Percentiles rank a stretch among this genome's conserved stretches.
These are phyloP conservation scores for Andrena camellia DNA, from an alignment of 2,888 invertebrate species.

Conservation along the genomic window DNA sequence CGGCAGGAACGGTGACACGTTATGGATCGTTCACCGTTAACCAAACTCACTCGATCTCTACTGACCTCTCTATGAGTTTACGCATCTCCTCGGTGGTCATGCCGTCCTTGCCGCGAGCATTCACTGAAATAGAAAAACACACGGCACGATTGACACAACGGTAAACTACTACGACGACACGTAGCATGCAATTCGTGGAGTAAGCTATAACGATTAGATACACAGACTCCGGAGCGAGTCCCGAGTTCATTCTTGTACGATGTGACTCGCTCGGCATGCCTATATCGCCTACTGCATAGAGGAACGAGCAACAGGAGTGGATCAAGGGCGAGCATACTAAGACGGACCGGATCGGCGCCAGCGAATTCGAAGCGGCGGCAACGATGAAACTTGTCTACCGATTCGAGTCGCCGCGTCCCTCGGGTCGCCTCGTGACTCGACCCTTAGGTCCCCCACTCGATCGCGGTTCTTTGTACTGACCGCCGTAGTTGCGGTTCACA, in stretches of 20 bases:
- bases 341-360: neutral
- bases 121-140: slow-evolving; percentile 88
- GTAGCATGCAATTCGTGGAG: slow-evolving; percentile 77
- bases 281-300: slow-evolving; percentile 61
- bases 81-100: slow-evolving; percentile 98
- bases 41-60: slow-evolving; percentile 83
- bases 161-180: slow-evolving; percentile 85
- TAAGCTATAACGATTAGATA: slow-evolving; percentile 69
- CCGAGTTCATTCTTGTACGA: slow-evolving; percentile 61
- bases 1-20: slow-evolving; percentile 68
- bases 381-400: neutral
- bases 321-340: slow-evolving; percentile 18
- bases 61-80: slow-evolving; percentile 98
- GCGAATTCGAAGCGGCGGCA: neutral
- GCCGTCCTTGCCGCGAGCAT: slow-evolving; percentile 93
- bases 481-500: slow-evolving; percentile 93
- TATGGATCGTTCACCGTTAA: slow-evolving; percentile 64
- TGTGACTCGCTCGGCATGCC: slow-evolving; percentile 72
- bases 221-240: slow-evolving; percentile 71
- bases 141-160: slow-evolving; percentile 86
- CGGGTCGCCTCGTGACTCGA: slow-evolving; percentile 7
- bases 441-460: slow-evolving; percentile 41
- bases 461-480: slow-evolving; percentile 86
- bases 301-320: slow-evolving; percentile 64
- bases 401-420: neutral